Conservation (phyloP, 2,797 vertebrate genomes). For the Hoplostethus atlanticus region DNA sequence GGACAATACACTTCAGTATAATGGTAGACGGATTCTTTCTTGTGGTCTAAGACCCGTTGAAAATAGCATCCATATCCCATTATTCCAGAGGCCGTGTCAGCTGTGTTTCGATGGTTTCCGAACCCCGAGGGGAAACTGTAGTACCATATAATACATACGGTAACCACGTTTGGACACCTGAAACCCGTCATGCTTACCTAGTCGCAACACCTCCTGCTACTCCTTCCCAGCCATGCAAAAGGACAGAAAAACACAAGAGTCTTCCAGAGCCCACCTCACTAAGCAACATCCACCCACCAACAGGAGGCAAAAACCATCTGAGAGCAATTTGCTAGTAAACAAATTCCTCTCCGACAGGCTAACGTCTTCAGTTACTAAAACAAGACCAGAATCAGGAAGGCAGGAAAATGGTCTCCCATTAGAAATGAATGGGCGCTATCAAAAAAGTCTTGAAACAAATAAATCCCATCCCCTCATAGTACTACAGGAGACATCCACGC, state of each 20-base stretch:
- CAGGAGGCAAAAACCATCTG: neutral
- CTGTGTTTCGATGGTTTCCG: conserved; percentile 45
- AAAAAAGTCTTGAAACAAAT: no score
- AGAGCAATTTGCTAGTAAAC: no score
- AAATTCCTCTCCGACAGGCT: no score
- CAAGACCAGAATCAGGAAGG: neutral
- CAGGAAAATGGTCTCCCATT: neutral
- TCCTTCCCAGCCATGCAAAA: neutral
- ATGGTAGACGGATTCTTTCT: conserved; percentile 36
- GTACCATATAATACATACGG: conserved; percentile 16
- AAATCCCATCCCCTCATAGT: no score
- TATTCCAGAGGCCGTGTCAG: conserved; percentile 50
- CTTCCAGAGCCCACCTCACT: no score
- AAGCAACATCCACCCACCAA: no score
- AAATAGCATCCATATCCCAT: conserved; percentile 64
- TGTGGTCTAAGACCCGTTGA: conserved; percentile 31
- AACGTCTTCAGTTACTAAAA: neutral
- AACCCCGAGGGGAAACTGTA: conserved; percentile 28
- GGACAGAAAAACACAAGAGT: no score
- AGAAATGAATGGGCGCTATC: neutral
- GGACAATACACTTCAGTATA: conserved; percentile 61
- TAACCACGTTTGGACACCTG: neutral
- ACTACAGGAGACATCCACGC: no score
- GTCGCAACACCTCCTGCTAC: neutral
- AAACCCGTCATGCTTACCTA: neutral